These are phyloP conservation scores for Cynopterus brachyotis DNA, from an alignment of 2,113 vertebrate species.

Conservation along the genomic window DNA sequence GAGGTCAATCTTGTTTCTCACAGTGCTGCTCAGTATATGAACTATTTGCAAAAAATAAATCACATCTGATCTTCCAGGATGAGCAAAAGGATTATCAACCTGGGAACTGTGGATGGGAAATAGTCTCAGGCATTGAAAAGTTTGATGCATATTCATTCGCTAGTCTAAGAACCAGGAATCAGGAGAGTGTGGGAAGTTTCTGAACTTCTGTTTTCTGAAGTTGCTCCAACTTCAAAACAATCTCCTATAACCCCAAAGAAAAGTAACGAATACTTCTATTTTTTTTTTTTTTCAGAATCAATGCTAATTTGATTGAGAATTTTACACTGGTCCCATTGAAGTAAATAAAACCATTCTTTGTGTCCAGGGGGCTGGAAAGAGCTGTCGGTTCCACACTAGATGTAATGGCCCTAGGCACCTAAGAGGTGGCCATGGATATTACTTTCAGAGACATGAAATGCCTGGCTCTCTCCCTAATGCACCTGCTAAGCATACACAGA, in stretches of 20 bases:
- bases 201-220: constrained; percentile 4
- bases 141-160: neutral
- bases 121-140: neutral
- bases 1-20: constrained; percentile 29
- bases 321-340: constrained; percentile 38
- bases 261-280: constrained; percentile 28
- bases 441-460: constrained; percentile 29
- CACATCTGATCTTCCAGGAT: neutral
- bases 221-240: constrained; percentile 49
- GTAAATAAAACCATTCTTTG: constrained; percentile 43
- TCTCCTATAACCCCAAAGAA: neutral
- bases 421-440: neutral
- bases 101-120: neutral
- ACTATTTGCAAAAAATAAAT: neutral
- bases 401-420: neutral
- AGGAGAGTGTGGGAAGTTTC: neutral
- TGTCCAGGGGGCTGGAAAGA: neutral
- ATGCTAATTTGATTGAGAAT: constrained; percentile 54
- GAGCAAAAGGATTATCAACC: constrained; percentile 11
- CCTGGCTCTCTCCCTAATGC: neutral
- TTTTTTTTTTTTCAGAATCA: constrained; percentile 37
- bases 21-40: neutral
- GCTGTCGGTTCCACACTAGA: neutral
- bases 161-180: neutral
- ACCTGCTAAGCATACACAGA: neutral